These are phyloP conservation scores for Nylanderia fulva DNA, from an alignment of 1,140 invertebrate species.

Conservation along the genomic window DNA sequence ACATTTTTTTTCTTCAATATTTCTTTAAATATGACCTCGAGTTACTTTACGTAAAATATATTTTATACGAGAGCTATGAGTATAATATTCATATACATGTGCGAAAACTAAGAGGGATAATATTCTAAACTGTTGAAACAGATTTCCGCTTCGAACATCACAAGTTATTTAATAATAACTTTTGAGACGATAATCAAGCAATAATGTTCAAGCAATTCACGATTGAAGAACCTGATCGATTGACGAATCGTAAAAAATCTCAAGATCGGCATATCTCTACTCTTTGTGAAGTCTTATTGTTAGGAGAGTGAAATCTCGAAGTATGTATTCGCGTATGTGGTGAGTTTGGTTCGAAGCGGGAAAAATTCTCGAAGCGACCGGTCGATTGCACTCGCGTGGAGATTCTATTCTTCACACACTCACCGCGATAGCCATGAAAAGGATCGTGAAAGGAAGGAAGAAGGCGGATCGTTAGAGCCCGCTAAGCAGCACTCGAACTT, in stretches of 20 bases:
- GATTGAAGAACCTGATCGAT: neutral
- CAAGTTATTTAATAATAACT: slow-evolving; percentile 12
- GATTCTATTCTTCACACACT: neutral
- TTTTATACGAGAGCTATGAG: neutral
- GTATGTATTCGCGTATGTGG: neutral
- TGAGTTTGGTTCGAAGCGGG: neutral
- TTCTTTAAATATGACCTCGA: neutral
- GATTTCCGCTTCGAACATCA: neutral
- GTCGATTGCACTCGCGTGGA: neutral
- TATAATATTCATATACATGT: neutral
- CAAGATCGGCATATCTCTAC: neutral
- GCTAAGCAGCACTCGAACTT: slow-evolving; percentile 68
- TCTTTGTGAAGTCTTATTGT: too few species aligned
- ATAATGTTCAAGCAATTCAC: neutral
- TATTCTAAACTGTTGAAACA: neutral
- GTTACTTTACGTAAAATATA: neutral
- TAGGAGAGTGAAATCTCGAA: neutral
- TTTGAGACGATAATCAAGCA: too few species aligned
- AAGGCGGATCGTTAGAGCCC: slow-evolving; percentile 66
- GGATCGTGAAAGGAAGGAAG: slow-evolving; percentile 13
- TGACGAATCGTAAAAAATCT: neutral
- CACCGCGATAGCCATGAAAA: neutral
- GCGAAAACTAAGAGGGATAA: neutral
- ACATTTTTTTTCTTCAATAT: neutral
- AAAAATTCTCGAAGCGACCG: neutral